Evolutionary conservation across 2,797 vertebrate genomes (phyloP).

Genomic region (Poecilia wingei): DNA sequence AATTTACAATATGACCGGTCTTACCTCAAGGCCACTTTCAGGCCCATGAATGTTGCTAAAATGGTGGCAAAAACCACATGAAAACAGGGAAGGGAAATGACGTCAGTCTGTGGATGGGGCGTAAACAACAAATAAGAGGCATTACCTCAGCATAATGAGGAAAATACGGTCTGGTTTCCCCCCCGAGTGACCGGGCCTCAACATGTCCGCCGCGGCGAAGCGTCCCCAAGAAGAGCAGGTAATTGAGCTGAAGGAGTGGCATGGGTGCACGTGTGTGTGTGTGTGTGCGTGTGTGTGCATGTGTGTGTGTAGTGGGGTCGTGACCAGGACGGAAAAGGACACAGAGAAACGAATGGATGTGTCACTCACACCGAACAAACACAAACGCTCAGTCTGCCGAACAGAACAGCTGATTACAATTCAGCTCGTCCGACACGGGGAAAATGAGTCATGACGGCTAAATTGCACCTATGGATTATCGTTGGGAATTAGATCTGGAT

Average conservation of each 20-base stretch:
- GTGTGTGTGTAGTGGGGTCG: constrained; percentile 14
- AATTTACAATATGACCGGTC: constrained; percentile 65
- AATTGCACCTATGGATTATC: constrained; percentile 71
- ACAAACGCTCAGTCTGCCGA: constrained; percentile 16
- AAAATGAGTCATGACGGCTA: constrained; percentile 71
- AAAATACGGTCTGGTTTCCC: constrained; percentile 37
- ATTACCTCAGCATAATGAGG: constrained; percentile 73
- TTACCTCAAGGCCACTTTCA: constrained; percentile 59
- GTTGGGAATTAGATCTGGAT: constrained; percentile 43
- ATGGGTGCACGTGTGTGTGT: constrained; percentile 1
- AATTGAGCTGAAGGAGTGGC: constrained; percentile 21
- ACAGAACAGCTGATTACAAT: constrained; percentile 59
- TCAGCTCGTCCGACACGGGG: constrained; percentile 53
- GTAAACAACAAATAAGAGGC: constrained; percentile 68
- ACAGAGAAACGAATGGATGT: constrained; percentile 40
- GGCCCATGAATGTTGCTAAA: constrained; percentile 51
- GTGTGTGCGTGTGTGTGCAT: too few relatives aligned
- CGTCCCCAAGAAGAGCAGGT: constrained; percentile 45
- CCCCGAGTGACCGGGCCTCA: constrained; percentile 51
- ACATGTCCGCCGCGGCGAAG: constrained; percentile 47
- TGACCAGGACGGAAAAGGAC: constrained; percentile 23
- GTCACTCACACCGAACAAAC: constrained; percentile 43
- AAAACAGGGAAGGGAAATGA: constrained; percentile 61
- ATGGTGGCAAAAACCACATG: constrained; percentile 63
- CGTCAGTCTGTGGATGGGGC: constrained; percentile 69